Percentiles rank a stretch among this genome's conserved stretches.
Evolutionary conservation across 2,888 invertebrate species (phyloP).

Genomic region (Subacronicta megacephala): DNA sequence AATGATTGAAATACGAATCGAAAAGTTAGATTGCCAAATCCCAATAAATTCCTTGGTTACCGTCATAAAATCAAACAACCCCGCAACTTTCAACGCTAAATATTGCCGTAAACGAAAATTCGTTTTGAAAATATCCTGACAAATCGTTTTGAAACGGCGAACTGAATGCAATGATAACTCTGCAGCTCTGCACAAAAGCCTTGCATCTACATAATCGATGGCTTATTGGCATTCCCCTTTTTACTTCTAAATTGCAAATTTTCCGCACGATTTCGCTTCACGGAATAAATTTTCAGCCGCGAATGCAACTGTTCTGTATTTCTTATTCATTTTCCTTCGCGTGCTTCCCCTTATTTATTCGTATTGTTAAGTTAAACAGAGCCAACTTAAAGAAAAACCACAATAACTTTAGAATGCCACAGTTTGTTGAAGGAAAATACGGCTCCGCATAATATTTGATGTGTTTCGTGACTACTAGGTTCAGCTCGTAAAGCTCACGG

Average conservation of each 20-base stretch:
- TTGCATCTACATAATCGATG: conserved; percentile 89
- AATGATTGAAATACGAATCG: conserved; percentile 3
- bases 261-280: conserved; percentile 87
- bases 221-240: conserved; percentile 87
- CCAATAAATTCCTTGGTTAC: conserved; percentile 38
- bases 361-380: conserved; percentile 57
- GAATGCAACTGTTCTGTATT: conserved; percentile 79
- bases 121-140: conserved; percentile 77
- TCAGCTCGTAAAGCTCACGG: conserved; percentile 29
- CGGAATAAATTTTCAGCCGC: conserved; percentile 86
- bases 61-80: conserved; percentile 57
- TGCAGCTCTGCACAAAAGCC: conserved; percentile 83
- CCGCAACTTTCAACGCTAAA: conserved; percentile 62
- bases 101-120: conserved; percentile 65
- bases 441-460: conserved; percentile 24
- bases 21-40: conserved; percentile 26
- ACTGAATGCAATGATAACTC: conserved; percentile 85
- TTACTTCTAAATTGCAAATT: conserved; percentile 90
- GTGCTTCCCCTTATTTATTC: conserved; percentile 65
- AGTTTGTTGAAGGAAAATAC: conserved; percentile 12
- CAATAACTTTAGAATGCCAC: conserved; percentile 19
- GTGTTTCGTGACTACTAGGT: conserved; percentile 30
- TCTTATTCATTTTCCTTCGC: conserved; percentile 67
- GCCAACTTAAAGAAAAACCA: conserved; percentile 36
- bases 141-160: conserved; percentile 80